Conservation (phyloP, 2,797 vertebrate species). For the Sebastes variabilis region DNA sequence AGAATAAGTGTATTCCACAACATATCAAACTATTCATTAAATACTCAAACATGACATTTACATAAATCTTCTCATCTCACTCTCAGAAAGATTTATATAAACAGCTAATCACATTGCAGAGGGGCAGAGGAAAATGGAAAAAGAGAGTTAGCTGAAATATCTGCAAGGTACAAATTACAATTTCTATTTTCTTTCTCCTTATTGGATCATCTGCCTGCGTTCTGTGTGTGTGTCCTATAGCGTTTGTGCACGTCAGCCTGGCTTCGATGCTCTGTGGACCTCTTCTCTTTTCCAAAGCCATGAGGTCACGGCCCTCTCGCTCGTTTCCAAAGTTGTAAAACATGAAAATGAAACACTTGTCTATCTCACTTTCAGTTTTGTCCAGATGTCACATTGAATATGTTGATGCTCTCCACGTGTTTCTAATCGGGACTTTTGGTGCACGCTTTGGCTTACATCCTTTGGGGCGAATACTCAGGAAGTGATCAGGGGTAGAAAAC, state of each 20-base stretch:
- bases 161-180: not conserved
- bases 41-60: not conserved
- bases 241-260: not conserved
- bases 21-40: not conserved
- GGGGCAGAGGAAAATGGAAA: not conserved
- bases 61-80: not conserved
- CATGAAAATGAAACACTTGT: slow-evolving; percentile 64
- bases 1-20: not conserved
- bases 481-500: slow-evolving; percentile 7
- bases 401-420: slow-evolving; percentile 26
- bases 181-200: not conserved
- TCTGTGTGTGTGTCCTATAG: not conserved
- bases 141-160: not conserved
- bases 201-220: not conserved
- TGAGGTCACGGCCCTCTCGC: slow-evolving; percentile 27
- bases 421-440: slow-evolving; percentile 23
- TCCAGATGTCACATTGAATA: slow-evolving; percentile 49
- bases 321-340: slow-evolving; percentile 55
- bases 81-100: not conserved
- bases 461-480: slow-evolving; percentile 24
- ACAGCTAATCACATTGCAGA: not conserved
- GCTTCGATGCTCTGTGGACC: slow-evolving; percentile 13
- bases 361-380: slow-evolving; percentile 50
- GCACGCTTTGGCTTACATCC: slow-evolving; percentile 10
- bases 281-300: slow-evolving; percentile 25